These are phyloP conservation scores for Drosophila anomalata DNA, from an alignment of 2,888 invertebrate genomes.

Conservation along the genomic window DNA sequence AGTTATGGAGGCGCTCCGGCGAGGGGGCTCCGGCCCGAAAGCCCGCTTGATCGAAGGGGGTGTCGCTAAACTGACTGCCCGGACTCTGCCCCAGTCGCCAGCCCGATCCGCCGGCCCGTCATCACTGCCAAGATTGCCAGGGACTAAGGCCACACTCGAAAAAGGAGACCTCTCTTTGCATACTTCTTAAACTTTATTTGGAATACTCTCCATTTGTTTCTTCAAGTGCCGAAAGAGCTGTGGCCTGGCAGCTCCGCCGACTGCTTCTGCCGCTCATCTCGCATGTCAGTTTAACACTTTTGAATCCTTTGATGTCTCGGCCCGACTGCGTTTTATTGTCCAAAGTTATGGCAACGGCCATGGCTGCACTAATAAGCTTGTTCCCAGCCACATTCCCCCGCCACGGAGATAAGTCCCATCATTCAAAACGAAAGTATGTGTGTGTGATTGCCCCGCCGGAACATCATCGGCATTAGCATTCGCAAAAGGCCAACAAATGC, in stretches of 20 bases:
- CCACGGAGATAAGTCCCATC: background rate
- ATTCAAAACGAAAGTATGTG: background rate
- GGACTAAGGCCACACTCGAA: background rate
- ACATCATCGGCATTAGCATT: slow-evolving; percentile 55
- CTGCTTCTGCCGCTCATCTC: slow-evolving; percentile 48
- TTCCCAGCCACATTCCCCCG: slow-evolving; percentile 35
- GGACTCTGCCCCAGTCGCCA: slow-evolving; percentile 50
- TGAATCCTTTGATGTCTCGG: slow-evolving; percentile 60
- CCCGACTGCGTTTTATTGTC: slow-evolving; percentile 65
- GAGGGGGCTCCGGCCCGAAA: slow-evolving; percentile 1
- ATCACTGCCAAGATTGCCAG: slow-evolving; percentile 22
- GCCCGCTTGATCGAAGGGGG: slow-evolving; percentile 12
- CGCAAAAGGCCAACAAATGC: slow-evolving; percentile 82
- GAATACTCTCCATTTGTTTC: background rate
- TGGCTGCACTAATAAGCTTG: slow-evolving; percentile 76
- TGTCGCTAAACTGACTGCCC: slow-evolving; percentile 75
- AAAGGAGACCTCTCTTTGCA: background rate
- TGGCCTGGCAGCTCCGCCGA: background rate
- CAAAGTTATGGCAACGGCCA: slow-evolving; percentile 71
- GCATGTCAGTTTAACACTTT: slow-evolving; percentile 80
- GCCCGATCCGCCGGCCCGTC: slow-evolving; percentile 38
- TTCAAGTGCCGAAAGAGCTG: slow-evolving; percentile 8
- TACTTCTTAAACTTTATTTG: too few relatives aligned
- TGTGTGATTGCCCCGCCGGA: slow-evolving; percentile 3
- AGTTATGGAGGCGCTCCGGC: slow-evolving; percentile 71